Evolutionary conservation across 2,113 vertebrate genomes (phyloP).

Genomic region (Gobiocypris rarus): DNA sequence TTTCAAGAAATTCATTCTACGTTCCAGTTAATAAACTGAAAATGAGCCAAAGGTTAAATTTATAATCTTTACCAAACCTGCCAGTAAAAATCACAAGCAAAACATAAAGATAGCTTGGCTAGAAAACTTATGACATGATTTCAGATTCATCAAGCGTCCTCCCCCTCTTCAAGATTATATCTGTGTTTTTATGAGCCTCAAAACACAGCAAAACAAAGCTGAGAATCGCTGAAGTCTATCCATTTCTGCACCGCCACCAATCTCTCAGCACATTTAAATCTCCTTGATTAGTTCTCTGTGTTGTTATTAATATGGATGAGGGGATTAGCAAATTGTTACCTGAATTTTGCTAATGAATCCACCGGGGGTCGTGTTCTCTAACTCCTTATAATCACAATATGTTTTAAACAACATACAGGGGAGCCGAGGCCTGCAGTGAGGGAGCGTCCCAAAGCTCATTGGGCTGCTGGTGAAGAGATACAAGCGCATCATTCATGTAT

Average conservation of each 20-base stretch:
- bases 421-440: not conserved
- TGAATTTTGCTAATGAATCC: conserved; percentile 16
- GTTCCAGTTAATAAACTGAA: not conserved
- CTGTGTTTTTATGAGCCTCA: not conserved
- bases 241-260: not conserved
- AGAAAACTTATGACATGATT: not conserved
- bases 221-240: not conserved
- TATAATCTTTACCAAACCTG: not conserved
- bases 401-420: conserved; percentile 24
- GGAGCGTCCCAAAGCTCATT: conserved; percentile 6
- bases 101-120: not conserved
- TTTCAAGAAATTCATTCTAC: not conserved
- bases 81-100: not conserved
- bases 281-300: not conserved
- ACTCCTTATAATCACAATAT: conserved; percentile 33
- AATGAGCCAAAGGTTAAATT: not conserved
- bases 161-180: not conserved
- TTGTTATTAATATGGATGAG: conserved; percentile 45
- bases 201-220: not conserved
- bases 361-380: conserved; percentile 2
- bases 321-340: conserved; percentile 34
- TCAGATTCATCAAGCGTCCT: conserved; percentile 18
- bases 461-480: conserved; percentile 34
- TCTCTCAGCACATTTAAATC: not conserved
- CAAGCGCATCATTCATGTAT: conserved; percentile 38